Base-by-base conservation (phyloP, 2,888 invertebrate genomes). In the Meiosimyza decipiens region DNA sequence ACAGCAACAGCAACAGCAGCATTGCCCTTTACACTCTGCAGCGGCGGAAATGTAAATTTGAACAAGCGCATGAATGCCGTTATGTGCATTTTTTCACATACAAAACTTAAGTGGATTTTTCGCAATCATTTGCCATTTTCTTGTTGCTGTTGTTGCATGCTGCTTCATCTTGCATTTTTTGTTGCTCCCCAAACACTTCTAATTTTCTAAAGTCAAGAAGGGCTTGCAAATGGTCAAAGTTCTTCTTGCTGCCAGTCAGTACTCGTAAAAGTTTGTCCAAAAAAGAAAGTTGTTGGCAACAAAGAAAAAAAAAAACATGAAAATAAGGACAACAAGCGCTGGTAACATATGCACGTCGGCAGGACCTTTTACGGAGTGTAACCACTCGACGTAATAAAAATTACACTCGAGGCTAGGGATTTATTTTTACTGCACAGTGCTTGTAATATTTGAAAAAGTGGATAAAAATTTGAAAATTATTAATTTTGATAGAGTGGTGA, bases 21-120 rank as follows among this genome's bases (percentile, higher is more conserved):
- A 40, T 15, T 22, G 13, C 40, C 33, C 59, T 28, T 22, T 33
- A 12, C 55, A 22, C 55, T 3, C n/a, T 66, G 66, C 66, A 66
- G 40, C 55, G 40, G 40, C 40, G 60, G 59, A 69, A 60, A 69
- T 69, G 69, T 62, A 69, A 69, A 69, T 69, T 62, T 69, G 62
- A 62, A 69, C 69, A 60, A 69, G 62, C 18, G 60, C 69, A 62
- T 69, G 69, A 69, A 62, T 69, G 60, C 60, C 69, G 62, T 60
- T 49, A 51, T 51, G 62, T 62, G 52, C 62, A 57, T 47, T 67
- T 57, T 52, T 57, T n/a, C 59, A 50, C 59, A 68, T 51, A 50
- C 57, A 54, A 33, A 40, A 59, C 59, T 68, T 18, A 50, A 68
- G 68, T 68, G 68, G 59, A 68, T 52, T 51, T 22, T 15, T 51